Base-by-base conservation (phyloP, 2,113 vertebrate species). In the Paedocypris sp. region DNA sequence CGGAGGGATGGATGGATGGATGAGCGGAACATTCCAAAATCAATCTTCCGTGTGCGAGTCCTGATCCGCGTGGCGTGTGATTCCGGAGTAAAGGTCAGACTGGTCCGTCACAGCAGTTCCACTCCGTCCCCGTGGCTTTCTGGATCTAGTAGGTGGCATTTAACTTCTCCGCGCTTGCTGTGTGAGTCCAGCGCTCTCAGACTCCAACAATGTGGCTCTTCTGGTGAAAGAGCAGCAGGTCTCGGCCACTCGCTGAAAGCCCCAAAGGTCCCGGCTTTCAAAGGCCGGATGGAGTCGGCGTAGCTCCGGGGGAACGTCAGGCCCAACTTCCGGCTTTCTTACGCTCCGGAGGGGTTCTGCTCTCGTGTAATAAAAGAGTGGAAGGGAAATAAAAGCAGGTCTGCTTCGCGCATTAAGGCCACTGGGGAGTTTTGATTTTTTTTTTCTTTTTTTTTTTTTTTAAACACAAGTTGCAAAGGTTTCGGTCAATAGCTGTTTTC, bases 311-410 rank as follows among this genome's bases (percentile, higher is more conserved):
- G 60, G 60, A 61, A 67, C 66, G 62, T 61, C 71, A 63, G 39
- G 60, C 57, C 46, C 71, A 78, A 77, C 76, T 77, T 83, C 80
- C 70, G 43, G 76, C 65, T 82, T 83, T 82, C 73, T 82, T 3
- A 67, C 49, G 28, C 60, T 61, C 69, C 72, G 12, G 74, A 76
- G 77, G 82, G 80, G 77, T 77, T 75, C 68, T 52, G 68, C 47
- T 58, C 64, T 11, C n/a, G n/a, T n/a, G n/a, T n/a, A n/a, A n/a
- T n/a, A n/a, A n/a, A n/a, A n/a, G n/a, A n/a, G n/a, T n/a, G n/a
- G n/a, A n/a, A n/a, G 15, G 35, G 62, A 70, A 82, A 75, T 75
- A 81, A 78, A 57, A 76, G 69, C 49, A 68, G 68, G 65, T 67
- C 38, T 45, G 63, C 63, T 64, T 51, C 36, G 68, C 71, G 74